Evolutionary conservation across 2,113 vertebrate species (phyloP).

Genomic region (Rhipidura dahli): DNA sequence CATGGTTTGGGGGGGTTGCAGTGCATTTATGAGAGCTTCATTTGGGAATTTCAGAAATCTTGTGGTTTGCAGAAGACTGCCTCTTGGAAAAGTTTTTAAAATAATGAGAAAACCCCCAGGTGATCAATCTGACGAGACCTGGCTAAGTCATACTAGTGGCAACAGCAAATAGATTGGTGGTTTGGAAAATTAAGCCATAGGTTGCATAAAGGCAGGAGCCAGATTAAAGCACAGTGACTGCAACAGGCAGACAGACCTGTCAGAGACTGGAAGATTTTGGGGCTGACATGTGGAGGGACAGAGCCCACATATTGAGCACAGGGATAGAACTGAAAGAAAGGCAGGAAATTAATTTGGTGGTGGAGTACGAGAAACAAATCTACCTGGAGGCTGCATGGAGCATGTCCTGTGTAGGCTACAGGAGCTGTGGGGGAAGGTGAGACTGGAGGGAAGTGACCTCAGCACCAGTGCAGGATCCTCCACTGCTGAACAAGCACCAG

Average conservation of each 20-base stretch:
- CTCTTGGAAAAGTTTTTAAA: neutral
- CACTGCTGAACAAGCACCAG: neutral
- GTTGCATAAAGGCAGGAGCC: neutral
- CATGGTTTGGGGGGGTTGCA: neutral
- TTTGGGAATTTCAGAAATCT: neutral
- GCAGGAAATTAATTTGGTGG: neutral
- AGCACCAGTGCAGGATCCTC: neutral
- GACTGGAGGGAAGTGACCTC: neutral
- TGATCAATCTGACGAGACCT: fast-evolving
- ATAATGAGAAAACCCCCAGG: neutral
- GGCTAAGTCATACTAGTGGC: neutral
- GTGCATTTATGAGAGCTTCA: neutral
- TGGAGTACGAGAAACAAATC: neutral
- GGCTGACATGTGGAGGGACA: neutral
- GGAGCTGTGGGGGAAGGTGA: neutral
- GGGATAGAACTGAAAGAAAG: neutral
- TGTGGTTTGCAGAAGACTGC: fast-evolving
- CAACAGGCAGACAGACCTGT: neutral
- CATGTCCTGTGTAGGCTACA: fast-evolving
- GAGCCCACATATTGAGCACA: fast-evolving
- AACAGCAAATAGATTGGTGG: neutral
- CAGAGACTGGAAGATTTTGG: neutral
- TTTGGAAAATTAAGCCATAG: neutral
- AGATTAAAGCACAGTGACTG: neutral
- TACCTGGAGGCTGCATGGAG: neutral